Conservation (phyloP, 2,113 vertebrate genomes). For the Burhinus oedicnemus region DNA sequence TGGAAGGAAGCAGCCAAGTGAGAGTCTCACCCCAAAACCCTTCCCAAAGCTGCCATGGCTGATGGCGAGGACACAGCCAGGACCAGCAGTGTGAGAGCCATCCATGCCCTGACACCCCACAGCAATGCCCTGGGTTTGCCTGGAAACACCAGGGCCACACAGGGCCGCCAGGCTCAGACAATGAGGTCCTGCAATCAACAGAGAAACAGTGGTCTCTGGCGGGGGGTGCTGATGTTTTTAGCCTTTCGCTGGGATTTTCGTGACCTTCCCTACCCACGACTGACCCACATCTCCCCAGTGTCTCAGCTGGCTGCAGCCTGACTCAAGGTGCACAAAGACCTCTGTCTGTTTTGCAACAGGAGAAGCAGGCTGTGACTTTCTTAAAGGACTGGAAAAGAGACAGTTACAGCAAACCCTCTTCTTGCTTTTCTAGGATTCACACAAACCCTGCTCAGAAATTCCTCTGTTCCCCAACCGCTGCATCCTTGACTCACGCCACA, state of each 20-base stretch:
- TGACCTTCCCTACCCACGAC: neutral
- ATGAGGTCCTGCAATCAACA: neutral
- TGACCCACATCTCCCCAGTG: neutral
- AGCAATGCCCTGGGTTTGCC: neutral
- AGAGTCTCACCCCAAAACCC: neutral
- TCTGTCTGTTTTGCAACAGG: fast-evolving
- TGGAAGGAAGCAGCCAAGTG: conserved; percentile 46
- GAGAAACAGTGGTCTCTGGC: neutral
- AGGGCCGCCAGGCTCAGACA: neutral
- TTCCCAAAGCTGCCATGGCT: neutral
- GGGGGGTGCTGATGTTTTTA: neutral
- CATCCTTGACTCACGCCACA: neutral
- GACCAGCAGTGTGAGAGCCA: neutral
- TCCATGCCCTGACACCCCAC: fast-evolving
- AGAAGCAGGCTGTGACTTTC: neutral
- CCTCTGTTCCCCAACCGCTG: neutral
- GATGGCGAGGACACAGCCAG: neutral
- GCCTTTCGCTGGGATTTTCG: neutral
- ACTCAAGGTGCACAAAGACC: neutral
- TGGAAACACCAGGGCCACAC: fast-evolving
- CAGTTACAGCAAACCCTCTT: neutral
- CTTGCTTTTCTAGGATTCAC: neutral
- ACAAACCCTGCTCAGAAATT: neutral
- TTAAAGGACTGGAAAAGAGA: neutral
- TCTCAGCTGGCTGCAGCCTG: neutral